These are phyloP conservation scores for Tinea pellionella DNA, from an alignment of 2,888 invertebrate species.

Conservation along the genomic window DNA sequence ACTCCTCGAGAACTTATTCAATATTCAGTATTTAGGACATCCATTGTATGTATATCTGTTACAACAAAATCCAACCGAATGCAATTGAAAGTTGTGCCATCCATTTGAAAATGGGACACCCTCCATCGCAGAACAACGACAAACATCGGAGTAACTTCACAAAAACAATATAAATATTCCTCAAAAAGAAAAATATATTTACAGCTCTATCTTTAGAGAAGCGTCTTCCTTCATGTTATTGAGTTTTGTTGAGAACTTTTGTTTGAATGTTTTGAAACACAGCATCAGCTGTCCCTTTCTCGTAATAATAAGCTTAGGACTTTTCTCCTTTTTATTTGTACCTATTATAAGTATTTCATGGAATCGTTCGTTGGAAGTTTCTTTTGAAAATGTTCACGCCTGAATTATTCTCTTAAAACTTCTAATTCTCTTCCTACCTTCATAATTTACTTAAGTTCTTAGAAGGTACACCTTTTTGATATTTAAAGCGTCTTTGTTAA, in stretches of 20 bases:
- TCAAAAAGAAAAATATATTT: conserved; percentile 2
- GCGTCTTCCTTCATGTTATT: conserved; percentile 44
- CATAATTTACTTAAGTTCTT: conserved; percentile 43
- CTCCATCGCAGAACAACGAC: not conserved
- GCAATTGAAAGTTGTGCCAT: not conserved
- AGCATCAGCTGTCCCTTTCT: conserved; percentile 30
- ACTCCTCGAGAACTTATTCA: no score
- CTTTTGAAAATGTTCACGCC: conserved; percentile 28
- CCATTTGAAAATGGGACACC: not conserved
- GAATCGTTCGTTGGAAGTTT: conserved; percentile 31
- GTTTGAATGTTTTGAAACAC: conserved; percentile 39
- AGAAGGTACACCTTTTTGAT: conserved; percentile 28
- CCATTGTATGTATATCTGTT: not conserved
- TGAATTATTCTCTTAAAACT: conserved; percentile 34
- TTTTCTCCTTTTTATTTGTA: conserved; percentile 31
- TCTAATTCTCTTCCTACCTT: conserved; percentile 34
- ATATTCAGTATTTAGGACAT: not conserved
- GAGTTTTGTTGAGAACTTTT: conserved; percentile 54
- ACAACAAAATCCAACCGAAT: not conserved
- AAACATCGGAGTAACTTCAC: not conserved
- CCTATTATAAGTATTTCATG: conserved; percentile 33
- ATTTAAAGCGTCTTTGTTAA: conserved; percentile 7
- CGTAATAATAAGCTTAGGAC: conserved; percentile 43
- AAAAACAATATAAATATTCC: conserved; percentile 3
- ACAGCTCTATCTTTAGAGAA: conserved; percentile 21